Conservation (phyloP, 2,888 invertebrate genomes). For the Acrocera orbiculus region DNA sequence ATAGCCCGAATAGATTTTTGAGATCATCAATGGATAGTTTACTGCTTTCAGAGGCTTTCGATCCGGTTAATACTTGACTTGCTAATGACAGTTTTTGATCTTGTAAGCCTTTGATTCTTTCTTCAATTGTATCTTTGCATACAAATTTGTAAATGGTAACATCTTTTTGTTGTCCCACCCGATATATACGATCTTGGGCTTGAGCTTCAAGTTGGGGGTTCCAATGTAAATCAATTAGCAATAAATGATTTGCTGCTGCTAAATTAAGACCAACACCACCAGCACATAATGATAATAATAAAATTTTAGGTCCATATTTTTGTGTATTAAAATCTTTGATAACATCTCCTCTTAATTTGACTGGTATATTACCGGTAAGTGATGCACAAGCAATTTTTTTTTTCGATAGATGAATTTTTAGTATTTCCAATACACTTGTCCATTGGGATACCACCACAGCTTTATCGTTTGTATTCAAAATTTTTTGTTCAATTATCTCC, state of each 20-base stretch:
- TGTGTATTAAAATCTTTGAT: conserved; percentile 55
- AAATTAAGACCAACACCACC: conserved; percentile 92
- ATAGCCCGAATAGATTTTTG: conserved; percentile 48
- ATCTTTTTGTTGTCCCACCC: conserved; percentile 69
- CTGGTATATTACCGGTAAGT: conserved; percentile 59
- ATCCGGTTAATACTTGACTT: conserved; percentile 56
- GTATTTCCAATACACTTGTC: conserved; percentile 61
- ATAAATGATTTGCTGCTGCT: conserved; percentile 78
- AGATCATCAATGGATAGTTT: conserved; percentile 69
- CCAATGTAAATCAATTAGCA: conserved; percentile 88
- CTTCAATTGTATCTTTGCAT: conserved; percentile 73
- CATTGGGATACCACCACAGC: conserved; percentile 85
- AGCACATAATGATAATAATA: conserved; percentile 77
- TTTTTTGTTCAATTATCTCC: conserved; percentile 36
- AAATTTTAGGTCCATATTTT: conserved; percentile 37
- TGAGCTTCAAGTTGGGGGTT: conserved; percentile 92
- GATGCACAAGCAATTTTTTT: conserved; percentile 39
- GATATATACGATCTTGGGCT: conserved; percentile 84
- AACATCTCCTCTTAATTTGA: conserved; percentile 49
- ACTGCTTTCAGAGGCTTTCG: conserved; percentile 39
- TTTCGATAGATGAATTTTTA: conserved; percentile 43
- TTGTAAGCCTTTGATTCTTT: conserved; percentile 64
- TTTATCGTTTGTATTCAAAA: conserved; percentile 43
- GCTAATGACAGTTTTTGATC: conserved; percentile 63
- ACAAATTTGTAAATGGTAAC: conserved; percentile 71